Evolutionary conservation across 2,113 vertebrate genomes (phyloP).

Genomic region (Dryoscopus gambensis): DNA sequence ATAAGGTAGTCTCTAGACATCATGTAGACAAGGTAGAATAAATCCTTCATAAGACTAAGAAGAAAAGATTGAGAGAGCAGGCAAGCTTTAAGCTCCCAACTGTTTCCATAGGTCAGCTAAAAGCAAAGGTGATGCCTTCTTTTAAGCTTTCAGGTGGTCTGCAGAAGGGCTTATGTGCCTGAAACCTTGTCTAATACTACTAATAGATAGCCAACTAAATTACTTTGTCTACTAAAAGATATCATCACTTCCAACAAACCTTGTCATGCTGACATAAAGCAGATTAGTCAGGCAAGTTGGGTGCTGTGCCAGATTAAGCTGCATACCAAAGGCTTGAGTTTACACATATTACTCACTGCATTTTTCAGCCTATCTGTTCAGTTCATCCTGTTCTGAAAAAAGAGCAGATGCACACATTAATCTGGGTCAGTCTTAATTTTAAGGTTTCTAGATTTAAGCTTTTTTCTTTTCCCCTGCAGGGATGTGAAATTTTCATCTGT

Average conservation of each 20-base stretch:
- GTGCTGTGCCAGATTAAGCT: slow-evolving; percentile 40
- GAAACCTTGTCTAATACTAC: background rate
- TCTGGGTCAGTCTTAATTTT: background rate
- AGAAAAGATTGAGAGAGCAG: background rate
- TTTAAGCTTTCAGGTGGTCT: background rate
- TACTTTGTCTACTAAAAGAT: background rate
- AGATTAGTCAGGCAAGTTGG: slow-evolving; percentile 34
- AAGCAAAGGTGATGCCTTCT: background rate
- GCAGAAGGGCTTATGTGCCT: background rate
- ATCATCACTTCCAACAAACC: slow-evolving; percentile 20
- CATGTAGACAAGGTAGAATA: background rate
- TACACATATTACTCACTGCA: slow-evolving; percentile 6
- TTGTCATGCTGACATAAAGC: slow-evolving; percentile 34
- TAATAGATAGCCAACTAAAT: background rate
- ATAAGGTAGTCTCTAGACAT: background rate
- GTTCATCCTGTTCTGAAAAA: background rate
- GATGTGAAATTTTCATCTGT: background rate
- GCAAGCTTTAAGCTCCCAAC: background rate
- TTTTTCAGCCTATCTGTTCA: slow-evolving; percentile 42
- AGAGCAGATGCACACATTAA: background rate
- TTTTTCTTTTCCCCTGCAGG: background rate
- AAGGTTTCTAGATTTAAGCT: background rate
- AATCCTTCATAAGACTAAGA: background rate
- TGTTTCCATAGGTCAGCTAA: background rate
- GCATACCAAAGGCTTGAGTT: slow-evolving; percentile 52